phyloP scores from a whole-genome alignment of 2,113 vertebrate species.

The Hemibates koningsi region DNA sequence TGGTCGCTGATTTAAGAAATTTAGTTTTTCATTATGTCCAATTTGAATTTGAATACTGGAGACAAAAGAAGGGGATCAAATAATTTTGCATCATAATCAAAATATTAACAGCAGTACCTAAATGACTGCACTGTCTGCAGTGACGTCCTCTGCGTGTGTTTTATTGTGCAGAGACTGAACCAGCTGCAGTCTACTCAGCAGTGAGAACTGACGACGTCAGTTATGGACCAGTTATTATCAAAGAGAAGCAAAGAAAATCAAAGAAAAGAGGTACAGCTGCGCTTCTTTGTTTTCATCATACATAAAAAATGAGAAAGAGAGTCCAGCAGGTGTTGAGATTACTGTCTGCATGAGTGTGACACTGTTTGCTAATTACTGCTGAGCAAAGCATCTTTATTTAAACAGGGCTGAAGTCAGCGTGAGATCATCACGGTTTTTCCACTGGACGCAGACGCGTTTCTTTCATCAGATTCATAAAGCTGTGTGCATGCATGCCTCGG shows the following conservation, averaged over 20 bases:
- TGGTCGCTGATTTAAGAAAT: not conserved
- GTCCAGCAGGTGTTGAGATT: not conserved
- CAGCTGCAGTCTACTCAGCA: not conserved
- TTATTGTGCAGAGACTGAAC: not conserved
- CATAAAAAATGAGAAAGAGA: rapidly evolving
- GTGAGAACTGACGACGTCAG: not conserved
- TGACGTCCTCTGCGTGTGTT: not conserved
- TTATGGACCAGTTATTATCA: rapidly evolving
- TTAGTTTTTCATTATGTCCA: not conserved
- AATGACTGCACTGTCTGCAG: not conserved
- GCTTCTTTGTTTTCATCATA: rapidly evolving
- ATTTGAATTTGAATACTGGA: not conserved
- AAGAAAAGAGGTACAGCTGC: not conserved
- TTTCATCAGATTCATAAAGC: not conserved
- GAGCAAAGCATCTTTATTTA: not conserved
- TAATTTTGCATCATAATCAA: not conserved
- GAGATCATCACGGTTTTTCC: not conserved
- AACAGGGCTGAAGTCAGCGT: not conserved
- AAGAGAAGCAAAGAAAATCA: rapidly evolving
- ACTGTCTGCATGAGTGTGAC: not conserved
- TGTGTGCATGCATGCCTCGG: not conserved
- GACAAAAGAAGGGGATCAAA: not conserved
- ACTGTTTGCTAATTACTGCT: not conserved
- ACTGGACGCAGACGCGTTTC: rapidly evolving
- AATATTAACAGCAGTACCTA: not conserved